phyloP scores from a whole-genome alignment of 2,888 invertebrate species.

The Stictocephala bisonia region DNA sequence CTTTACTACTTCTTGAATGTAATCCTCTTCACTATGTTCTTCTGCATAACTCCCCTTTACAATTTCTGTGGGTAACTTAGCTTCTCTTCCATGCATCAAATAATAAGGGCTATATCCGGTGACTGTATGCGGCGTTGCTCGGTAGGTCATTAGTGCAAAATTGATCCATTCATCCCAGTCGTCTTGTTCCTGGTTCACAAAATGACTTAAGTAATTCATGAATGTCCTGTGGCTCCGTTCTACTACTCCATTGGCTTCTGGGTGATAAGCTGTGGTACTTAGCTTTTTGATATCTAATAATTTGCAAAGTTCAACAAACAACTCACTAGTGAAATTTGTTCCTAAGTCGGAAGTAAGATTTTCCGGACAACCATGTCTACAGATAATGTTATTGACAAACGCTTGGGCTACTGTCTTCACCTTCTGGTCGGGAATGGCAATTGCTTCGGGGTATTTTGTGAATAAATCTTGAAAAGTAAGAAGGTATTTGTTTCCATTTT shows the following conservation, averaged over 20 bases:
- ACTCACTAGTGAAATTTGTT: neutral
- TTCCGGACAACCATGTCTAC: neutral
- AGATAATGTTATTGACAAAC: neutral
- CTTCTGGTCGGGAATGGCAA: neutral
- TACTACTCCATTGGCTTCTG: neutral
- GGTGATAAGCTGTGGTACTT: slow-evolving; percentile 7
- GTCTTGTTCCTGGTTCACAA: neutral
- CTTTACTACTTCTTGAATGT: neutral
- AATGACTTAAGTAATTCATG: slow-evolving; percentile 10
- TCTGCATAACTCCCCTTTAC: neutral
- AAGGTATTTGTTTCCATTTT: neutral
- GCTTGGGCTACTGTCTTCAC: neutral
- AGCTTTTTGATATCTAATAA: slow-evolving; percentile 2
- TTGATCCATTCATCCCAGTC: neutral
- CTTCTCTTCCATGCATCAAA: slow-evolving; percentile 10
- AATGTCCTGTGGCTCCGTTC: slow-evolving; percentile 15
- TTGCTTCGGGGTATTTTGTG: neutral
- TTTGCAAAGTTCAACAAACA: slow-evolving; percentile 4
- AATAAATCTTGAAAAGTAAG: neutral
- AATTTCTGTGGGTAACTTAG: slow-evolving; percentile 3
- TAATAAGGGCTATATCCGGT: neutral
- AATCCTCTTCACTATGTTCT: slow-evolving; percentile 6
- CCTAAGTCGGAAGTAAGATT: neutral
- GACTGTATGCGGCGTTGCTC: neutral
- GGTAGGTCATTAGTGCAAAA: neutral